phyloP scores from a whole-genome alignment of 2,888 invertebrate genomes.

The Drosophila ochracea region DNA sequence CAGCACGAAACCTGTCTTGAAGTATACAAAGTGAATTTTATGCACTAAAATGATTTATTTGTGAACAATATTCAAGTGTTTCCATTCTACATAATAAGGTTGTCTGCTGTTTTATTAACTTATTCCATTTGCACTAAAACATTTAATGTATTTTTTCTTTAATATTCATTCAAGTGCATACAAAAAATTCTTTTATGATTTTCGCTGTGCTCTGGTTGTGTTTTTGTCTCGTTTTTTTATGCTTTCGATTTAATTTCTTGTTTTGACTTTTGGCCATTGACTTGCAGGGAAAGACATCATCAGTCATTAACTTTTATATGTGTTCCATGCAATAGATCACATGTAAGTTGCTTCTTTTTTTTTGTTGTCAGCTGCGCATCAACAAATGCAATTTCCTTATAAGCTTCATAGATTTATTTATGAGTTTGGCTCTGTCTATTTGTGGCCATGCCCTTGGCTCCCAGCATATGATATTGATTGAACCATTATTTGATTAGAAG shows the following conservation, averaged over 20 bases:
- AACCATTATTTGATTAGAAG: conserved; percentile 57
- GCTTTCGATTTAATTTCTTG: conserved; percentile 63
- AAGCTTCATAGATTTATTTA: conserved; percentile 33
- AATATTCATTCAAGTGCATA: conserved; percentile 19
- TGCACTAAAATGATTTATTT: not conserved
- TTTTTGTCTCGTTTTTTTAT: conserved; percentile 34
- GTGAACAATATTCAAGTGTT: not conserved
- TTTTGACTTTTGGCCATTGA: conserved; percentile 62
- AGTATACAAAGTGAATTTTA: not conserved
- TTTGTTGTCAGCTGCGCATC: not conserved
- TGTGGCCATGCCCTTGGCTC: conserved; percentile 16
- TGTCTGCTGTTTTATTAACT: not conserved
- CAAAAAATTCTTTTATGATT: conserved; percentile 65
- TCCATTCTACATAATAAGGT: not conserved
- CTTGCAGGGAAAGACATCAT: conserved; percentile 60
- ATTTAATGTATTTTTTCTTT: not conserved
- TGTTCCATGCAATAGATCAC: conserved; percentile 11
- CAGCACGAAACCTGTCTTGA: not conserved
- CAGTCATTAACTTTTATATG: conserved; percentile 71
- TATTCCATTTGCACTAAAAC: not conserved
- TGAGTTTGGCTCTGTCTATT: conserved; percentile 12
- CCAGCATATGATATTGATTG: conserved; percentile 26
- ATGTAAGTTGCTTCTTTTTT: not conserved
- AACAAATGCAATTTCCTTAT: conserved; percentile 75
- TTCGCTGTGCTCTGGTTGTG: not conserved